A percentile compares a stretch with the other conserved stretches of the same genome.
phyloP scores from a whole-genome alignment of 2,113 vertebrate species.

The Redunca redunca region DNA sequence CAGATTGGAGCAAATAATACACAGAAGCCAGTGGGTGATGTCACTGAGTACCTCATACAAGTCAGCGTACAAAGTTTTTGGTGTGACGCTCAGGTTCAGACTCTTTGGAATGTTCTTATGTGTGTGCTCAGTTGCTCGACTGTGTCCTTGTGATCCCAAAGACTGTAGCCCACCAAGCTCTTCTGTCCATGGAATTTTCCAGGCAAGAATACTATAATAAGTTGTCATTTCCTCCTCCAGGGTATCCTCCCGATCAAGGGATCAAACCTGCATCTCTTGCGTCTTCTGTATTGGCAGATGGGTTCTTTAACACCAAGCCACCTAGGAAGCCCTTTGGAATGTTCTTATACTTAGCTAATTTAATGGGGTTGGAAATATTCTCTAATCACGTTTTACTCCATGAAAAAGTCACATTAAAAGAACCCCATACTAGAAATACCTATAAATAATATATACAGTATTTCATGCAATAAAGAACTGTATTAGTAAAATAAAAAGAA shows the following conservation, averaged over 20 bases:
- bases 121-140: not conserved
- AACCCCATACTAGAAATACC: not conserved
- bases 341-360: not conserved
- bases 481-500: not conserved
- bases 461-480: not conserved
- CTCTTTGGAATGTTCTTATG: not conserved
- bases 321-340: not conserved
- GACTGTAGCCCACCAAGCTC: not conserved
- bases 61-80: not conserved
- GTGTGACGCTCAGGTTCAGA: not conserved
- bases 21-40: not conserved
- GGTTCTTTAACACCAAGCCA: not conserved
- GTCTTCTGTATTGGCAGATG: not conserved
- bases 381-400: conserved; percentile 44
- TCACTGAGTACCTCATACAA: not conserved
- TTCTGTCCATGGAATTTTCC: not conserved
- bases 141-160: not conserved
- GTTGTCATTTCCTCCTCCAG: not conserved
- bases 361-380: conserved; percentile 19
- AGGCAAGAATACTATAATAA: not conserved
- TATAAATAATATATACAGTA: not conserved
- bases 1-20: not conserved
- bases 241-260: not conserved
- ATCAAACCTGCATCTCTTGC: not conserved
- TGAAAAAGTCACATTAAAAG: conserved; percentile 37